These are phyloP conservation scores for Semicossyphus pulcher DNA, from an alignment of 2,113 vertebrate species.

Conservation along the genomic window DNA sequence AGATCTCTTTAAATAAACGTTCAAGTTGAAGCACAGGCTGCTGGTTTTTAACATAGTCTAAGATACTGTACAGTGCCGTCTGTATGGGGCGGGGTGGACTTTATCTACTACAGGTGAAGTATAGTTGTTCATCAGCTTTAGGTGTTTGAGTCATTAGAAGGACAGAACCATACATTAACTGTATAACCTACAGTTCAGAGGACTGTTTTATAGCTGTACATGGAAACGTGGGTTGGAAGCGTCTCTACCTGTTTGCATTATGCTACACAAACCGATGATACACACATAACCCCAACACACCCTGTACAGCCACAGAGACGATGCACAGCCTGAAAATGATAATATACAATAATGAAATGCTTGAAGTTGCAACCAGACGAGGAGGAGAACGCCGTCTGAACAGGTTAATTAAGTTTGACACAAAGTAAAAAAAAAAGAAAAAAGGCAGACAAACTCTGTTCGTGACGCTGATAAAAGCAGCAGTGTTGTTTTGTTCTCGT, in stretches of 20 bases:
- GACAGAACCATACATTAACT: slow-evolving; percentile 37
- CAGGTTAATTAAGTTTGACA: slow-evolving; percentile 48
- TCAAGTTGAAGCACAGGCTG: slow-evolving; percentile 86
- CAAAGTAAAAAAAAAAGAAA: slow-evolving; percentile 18
- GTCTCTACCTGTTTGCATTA: slow-evolving; percentile 20
- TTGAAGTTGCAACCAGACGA: slow-evolving; percentile 9
- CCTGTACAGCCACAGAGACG: slow-evolving; percentile 17
- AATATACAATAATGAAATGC: slow-evolving; percentile 23
- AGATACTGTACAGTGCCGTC: slow-evolving; percentile 68
- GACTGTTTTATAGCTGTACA: slow-evolving; percentile 47
- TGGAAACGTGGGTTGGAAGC: slow-evolving; percentile 3
- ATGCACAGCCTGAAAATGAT: slow-evolving; percentile 27
- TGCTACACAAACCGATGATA: slow-evolving; percentile 17
- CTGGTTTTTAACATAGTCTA: slow-evolving; percentile 81
- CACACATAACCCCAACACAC: not conserved
- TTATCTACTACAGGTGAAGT: slow-evolving; percentile 45
- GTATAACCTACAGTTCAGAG: slow-evolving; percentile 52
- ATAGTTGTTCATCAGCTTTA: slow-evolving; percentile 11
- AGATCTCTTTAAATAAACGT: slow-evolving; percentile 84
- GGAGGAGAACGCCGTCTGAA: slow-evolving; percentile 27
- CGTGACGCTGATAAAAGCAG: slow-evolving; percentile 58
- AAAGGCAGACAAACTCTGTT: slow-evolving; percentile 46
- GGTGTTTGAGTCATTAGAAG: slow-evolving; percentile 7
- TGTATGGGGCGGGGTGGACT: slow-evolving; percentile 34
- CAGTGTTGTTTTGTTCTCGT: slow-evolving; percentile 53